Percentiles rank a stretch among this genome's conserved stretches.
Conservation (phyloP, 2,888 invertebrate genomes). For the Lottia gigantea region DNA sequence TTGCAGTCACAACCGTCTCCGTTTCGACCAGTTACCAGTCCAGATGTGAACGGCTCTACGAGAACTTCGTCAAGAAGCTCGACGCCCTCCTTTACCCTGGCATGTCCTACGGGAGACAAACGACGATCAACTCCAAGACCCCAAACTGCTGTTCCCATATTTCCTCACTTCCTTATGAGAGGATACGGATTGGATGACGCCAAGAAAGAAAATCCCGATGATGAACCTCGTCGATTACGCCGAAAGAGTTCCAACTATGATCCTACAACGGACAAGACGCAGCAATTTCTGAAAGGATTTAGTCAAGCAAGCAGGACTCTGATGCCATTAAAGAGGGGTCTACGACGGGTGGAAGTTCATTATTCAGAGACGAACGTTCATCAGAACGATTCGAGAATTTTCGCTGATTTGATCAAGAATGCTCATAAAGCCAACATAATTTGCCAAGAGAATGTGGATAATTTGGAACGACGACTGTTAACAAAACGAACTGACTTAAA, state of each 20-base stretch:
- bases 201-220: conserved; percentile 40
- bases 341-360: conserved; percentile 35
- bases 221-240: conserved; percentile 37
- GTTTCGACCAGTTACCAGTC: no score
- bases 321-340: not conserved
- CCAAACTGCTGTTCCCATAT: no score
- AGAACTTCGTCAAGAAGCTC: no score
- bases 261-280: conserved; percentile 39
- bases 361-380: conserved; percentile 52
- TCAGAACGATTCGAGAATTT: conserved; percentile 47
- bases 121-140: no score
- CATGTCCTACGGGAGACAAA: no score
- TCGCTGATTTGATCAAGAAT: conserved; percentile 45
- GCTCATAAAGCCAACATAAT: conserved; percentile 40
- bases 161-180: not conserved
- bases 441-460: conserved; percentile 36
- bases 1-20: conserved; percentile 3
- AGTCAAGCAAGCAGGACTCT: not conserved
- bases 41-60: no score
- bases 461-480: conserved; percentile 43
- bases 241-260: conserved; percentile 39
- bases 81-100: no score
- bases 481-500: conserved; percentile 38
- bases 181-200: conserved; percentile 38
- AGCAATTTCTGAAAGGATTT: conserved; percentile 29